Percentiles rank a stretch among this genome's conserved stretches.
These are phyloP conservation scores for Lagodon rhomboides DNA, from an alignment of 2,797 vertebrate species.

Conservation along the genomic window DNA sequence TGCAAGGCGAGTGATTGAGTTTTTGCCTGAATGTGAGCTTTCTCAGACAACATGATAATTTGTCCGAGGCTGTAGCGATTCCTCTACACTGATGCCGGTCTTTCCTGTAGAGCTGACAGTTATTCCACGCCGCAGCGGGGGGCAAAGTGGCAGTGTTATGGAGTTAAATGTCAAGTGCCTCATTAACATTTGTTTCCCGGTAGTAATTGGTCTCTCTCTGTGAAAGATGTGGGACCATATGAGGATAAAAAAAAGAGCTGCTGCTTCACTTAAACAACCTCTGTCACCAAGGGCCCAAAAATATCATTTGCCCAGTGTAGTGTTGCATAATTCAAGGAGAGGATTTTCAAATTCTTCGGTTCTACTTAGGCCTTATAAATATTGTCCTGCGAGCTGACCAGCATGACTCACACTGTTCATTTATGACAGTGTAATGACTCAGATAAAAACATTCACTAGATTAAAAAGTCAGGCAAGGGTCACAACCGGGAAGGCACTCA, in stretches of 20 bases:
- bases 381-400: conserved; percentile 4
- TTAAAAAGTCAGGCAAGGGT: not conserved
- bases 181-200: conserved; percentile 84
- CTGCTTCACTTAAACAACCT: conserved; percentile 21
- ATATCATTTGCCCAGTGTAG: conserved; percentile 1
- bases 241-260: conserved; percentile 32
- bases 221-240: conserved; percentile 25
- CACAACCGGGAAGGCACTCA: not conserved
- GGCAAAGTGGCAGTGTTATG: conserved; percentile 71
- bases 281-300: conserved; percentile 17
- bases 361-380: not conserved
- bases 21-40: conserved; percentile 20
- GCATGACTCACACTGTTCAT: conserved; percentile 6
- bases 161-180: conserved; percentile 86
- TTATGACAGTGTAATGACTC: not conserved
- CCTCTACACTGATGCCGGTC: conserved; percentile 33
- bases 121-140: conserved; percentile 71
- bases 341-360: not conserved
- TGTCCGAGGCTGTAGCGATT: conserved; percentile 17
- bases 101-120: conserved; percentile 59
- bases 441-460: not conserved
- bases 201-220: conserved; percentile 75
- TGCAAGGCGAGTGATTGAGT: not conserved
- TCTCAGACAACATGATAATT: conserved; percentile 20
- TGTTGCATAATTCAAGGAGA: conserved; percentile 7